Evolutionary conservation across 2,888 invertebrate species (phyloP).

Genomic region (Scaeva pyrastri): DNA sequence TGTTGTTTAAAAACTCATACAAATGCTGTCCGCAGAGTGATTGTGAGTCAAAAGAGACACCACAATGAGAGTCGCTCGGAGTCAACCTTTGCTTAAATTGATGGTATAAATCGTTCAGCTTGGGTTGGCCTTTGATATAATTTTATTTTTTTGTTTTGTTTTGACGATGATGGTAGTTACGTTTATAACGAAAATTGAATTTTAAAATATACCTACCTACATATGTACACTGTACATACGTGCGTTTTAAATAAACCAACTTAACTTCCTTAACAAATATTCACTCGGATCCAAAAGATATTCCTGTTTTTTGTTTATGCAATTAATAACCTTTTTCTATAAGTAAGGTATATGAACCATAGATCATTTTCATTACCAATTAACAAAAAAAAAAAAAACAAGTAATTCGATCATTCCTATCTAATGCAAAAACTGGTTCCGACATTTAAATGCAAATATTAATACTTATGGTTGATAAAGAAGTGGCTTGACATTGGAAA

Average conservation of each 20-base stretch:
- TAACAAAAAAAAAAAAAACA: conserved; percentile 28
- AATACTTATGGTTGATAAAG: conserved; percentile 30
- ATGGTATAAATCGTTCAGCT: conserved; percentile 52
- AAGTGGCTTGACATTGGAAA: conserved; percentile 22
- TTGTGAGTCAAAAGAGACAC: conserved; percentile 29
- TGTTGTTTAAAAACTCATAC: conserved; percentile 26
- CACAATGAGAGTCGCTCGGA: conserved; percentile 24
- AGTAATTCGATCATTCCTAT: conserved; percentile 46
- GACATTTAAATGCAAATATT: conserved; percentile 40
- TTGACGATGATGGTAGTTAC: conserved; percentile 21
- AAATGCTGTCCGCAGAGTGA: conserved; percentile 24
- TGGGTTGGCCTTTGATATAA: conserved; percentile 1
- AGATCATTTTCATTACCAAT: conserved; percentile 50
- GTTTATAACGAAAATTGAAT: conserved; percentile 13
- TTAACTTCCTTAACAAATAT: no score
- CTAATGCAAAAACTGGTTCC: neutral
- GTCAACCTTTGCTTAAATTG: conserved; percentile 42
- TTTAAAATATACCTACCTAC: no score
- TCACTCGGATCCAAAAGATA: no score
- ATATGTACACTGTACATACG: no score
- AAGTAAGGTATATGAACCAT: conserved; percentile 16
- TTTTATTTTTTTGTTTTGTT: neutral
- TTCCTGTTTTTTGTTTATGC: no score
- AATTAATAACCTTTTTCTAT: no score
- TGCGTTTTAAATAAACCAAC: no score